Evolutionary conservation across 2,888 invertebrate genomes (phyloP).

Genomic region (Taenaris catops): DNA sequence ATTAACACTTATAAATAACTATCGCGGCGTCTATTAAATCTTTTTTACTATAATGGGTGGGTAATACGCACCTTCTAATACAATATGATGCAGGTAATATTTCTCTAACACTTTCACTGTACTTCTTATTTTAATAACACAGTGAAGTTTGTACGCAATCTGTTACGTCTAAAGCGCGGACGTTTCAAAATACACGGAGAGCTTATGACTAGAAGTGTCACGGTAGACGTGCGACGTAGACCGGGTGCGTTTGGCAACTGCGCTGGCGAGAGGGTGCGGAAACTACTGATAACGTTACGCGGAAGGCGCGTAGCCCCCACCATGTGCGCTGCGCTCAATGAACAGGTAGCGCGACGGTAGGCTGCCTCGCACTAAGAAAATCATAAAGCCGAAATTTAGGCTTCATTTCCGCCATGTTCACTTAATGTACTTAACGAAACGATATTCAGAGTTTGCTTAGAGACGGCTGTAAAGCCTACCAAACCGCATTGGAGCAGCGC

Average conservation of each 20-base stretch:
- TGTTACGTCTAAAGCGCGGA: background rate
- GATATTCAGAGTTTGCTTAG: no score
- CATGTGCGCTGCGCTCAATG: conserved; percentile 60
- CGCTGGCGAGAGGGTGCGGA: conserved; percentile 69
- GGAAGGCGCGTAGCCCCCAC: conserved; percentile 66
- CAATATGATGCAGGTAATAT: conserved; percentile 8
- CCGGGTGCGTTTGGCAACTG: conserved; percentile 77
- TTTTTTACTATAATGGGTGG: conserved; percentile 10
- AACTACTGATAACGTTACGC: conserved; percentile 77
- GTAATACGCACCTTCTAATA: conserved; percentile 25
- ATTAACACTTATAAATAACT: conserved; percentile 18
- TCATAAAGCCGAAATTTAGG: no score
- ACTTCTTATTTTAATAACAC: conserved; percentile 8
- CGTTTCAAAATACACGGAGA: conserved; percentile 23
- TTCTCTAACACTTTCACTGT: conserved; percentile 25
- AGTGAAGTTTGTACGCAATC: background rate
- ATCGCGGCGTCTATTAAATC: conserved; percentile 2
- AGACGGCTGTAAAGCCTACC: no score
- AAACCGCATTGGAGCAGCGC: no score
- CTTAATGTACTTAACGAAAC: no score
- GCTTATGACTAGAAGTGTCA: conserved; percentile 61
- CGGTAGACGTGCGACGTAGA: conserved; percentile 62
- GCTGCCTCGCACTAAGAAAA: conserved; percentile 40
- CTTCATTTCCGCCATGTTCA: no score
- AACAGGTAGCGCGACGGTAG: conserved; percentile 67